Evolutionary conservation across 2,797 vertebrate species (phyloP).

Genomic region (Hydrolagus colliei): DNA sequence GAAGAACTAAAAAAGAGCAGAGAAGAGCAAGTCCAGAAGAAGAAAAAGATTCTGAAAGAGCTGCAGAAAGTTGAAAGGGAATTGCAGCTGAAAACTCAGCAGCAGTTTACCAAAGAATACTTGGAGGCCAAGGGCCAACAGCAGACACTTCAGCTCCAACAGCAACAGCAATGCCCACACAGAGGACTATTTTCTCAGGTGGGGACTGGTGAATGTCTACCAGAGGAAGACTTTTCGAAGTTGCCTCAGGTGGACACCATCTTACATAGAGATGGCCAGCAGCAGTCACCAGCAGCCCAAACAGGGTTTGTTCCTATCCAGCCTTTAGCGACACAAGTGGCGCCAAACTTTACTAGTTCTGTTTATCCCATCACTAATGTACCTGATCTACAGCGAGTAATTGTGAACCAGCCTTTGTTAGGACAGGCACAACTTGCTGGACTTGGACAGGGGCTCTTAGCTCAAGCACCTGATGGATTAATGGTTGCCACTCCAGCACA

Average conservation of each 20-base stretch:
- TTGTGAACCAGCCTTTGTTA: slow-evolving; percentile 75
- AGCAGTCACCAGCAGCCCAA: slow-evolving; percentile 67
- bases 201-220: slow-evolving; percentile 55
- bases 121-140: slow-evolving; percentile 96
- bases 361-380: slow-evolving; percentile 76
- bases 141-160: slow-evolving; percentile 41
- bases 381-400: slow-evolving; percentile 85
- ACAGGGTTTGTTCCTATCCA: slow-evolving; percentile 82
- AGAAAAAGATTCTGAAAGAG: slow-evolving; percentile 99
- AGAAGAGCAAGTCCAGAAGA: slow-evolving; percentile 99
- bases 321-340: slow-evolving; percentile 70
- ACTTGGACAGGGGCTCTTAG: slow-evolving; percentile 75
- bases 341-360: slow-evolving; percentile 77
- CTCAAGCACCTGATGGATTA: slow-evolving; percentile 88
- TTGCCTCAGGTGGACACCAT: slow-evolving; percentile 85
- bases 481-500: slow-evolving; percentile 98
- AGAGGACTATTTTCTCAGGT: slow-evolving; percentile 68
- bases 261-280: slow-evolving; percentile 72
- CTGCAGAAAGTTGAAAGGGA: slow-evolving; percentile 98
- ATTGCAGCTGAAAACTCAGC: slow-evolving; percentile 98
- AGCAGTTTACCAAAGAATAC: slow-evolving; percentile 99
- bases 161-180: slow-evolving; percentile 68
- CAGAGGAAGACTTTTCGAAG: slow-evolving; percentile 72
- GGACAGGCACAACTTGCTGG: slow-evolving; percentile 78
- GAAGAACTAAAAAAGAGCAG: slow-evolving; percentile 96